phyloP scores from a whole-genome alignment of 2,888 invertebrate species.

The Anaspis maculata region DNA sequence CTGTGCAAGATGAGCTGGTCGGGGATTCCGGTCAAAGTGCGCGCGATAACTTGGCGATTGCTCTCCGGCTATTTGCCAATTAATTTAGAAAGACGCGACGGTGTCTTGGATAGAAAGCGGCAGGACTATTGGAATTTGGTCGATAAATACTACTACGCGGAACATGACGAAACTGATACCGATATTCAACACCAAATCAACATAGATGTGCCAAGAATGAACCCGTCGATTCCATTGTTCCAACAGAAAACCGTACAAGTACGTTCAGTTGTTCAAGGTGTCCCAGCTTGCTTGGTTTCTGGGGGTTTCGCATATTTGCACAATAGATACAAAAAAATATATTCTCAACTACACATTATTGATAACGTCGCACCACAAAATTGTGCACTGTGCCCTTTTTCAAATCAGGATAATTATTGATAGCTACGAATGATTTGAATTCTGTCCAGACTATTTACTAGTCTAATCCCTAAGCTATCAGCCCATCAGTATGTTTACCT shows the following conservation, averaged over 20 bases:
- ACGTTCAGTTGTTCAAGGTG: too few species aligned
- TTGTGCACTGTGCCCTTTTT: too few species aligned
- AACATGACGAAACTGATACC: conserved; percentile 77
- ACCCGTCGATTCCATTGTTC: conserved; percentile 91
- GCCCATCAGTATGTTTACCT: too few species aligned
- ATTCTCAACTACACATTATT: too few species aligned
- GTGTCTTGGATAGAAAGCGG: conserved; percentile 84
- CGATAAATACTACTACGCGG: conserved; percentile 91
- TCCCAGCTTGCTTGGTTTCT: too few species aligned
- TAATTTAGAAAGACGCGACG: conserved; percentile 78
- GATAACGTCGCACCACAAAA: too few species aligned
- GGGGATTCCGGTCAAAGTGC: conserved; percentile 85
- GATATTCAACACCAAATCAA: conserved; percentile 96
- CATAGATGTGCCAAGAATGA: conserved; percentile 99
- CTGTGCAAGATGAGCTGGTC: conserved; percentile 91
- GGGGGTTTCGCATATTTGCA: too few species aligned
- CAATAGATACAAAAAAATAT: too few species aligned
- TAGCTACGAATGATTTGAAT: too few species aligned
- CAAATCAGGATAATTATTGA: too few species aligned
- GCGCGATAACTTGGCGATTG: conserved; percentile 45
- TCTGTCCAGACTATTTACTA: too few species aligned
- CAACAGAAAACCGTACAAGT: conserved; percentile 89
- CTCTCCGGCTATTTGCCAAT: conserved; percentile 82
- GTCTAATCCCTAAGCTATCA: too few species aligned
- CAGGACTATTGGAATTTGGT: conserved; percentile 94